Evolutionary conservation across 2,113 vertebrate species (phyloP).

Genomic region (Axis porcinus): DNA sequence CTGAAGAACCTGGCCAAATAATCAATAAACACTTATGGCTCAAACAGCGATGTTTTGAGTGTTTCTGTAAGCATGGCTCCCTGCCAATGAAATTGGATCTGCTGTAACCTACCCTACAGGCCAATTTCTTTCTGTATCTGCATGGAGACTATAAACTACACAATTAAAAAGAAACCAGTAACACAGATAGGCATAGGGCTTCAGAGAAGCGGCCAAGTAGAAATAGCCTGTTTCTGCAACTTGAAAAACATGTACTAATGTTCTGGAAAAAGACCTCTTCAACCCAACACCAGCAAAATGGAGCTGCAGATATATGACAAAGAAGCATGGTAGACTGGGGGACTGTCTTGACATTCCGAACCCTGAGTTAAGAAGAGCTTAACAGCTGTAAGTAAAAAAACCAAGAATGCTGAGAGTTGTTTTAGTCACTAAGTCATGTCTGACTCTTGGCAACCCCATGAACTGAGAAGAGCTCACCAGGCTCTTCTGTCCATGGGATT

Average conservation of each 20-base stretch:
- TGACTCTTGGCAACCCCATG: not conserved
- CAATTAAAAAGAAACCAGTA: conserved; percentile 24
- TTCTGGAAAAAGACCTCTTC: not conserved
- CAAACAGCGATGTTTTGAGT: conserved; percentile 75
- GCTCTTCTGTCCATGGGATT: not conserved
- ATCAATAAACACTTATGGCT: conserved; percentile 83
- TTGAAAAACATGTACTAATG: not conserved
- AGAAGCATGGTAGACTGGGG: not conserved
- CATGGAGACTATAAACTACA: conserved; percentile 62
- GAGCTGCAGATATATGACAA: not conserved
- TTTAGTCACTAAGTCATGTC: not conserved
- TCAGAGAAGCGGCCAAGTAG: not conserved
- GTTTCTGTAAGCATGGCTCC: conserved; percentile 77
- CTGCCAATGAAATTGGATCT: conserved; percentile 64
- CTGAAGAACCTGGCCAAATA: conserved; percentile 62
- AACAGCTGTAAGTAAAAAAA: not conserved
- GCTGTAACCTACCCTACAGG: conserved; percentile 62
- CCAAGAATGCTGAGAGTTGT: not conserved
- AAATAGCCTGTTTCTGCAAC: not conserved
- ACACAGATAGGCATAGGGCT: conserved; percentile 45
- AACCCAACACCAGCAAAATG: not conserved
- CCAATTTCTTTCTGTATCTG: conserved; percentile 63
- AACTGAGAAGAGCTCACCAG: not conserved
- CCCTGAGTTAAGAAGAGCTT: not conserved
- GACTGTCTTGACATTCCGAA: not conserved